Percentiles rank a stretch among this genome's conserved stretches.
These are phyloP conservation scores for Donacobius atricapilla DNA, from an alignment of 2,113 vertebrate genomes.

Conservation along the genomic window DNA sequence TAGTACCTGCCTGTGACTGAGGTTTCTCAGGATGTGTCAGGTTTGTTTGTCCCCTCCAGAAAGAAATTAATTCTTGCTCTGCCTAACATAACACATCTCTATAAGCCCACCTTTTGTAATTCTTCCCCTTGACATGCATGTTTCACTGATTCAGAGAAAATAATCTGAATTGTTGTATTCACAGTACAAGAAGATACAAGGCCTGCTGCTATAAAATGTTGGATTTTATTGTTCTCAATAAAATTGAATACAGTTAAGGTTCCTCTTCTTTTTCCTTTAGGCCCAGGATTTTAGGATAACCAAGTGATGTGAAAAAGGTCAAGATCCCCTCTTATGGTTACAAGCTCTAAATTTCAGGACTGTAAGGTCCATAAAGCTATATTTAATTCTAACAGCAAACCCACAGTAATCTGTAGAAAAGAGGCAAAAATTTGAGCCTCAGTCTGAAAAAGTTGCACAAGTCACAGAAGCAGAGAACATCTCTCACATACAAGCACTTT, in stretches of 20 bases:
- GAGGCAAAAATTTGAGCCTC: background rate
- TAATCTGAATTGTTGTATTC: background rate
- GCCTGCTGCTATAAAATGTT: background rate
- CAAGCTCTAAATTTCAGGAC: background rate
- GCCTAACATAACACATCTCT: background rate
- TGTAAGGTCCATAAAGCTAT: background rate
- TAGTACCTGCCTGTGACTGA: accelerated
- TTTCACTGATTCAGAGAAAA: background rate
- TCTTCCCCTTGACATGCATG: background rate
- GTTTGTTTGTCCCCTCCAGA: background rate
- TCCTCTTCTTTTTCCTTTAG: background rate
- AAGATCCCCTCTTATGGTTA: background rate
- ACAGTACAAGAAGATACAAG: background rate
- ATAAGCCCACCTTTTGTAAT: background rate
- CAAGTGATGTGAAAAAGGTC: background rate
- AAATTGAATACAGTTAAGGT: background rate
- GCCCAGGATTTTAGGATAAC: background rate
- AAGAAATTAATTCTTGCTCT: background rate
- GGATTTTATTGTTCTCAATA: background rate
- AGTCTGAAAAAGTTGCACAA: background rate
- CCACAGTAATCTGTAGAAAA: background rate
- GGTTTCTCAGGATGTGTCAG: background rate
- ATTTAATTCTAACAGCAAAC: background rate
- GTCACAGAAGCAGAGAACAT: background rate
- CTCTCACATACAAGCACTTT: background rate